phyloP scores from a whole-genome alignment of 2,888 invertebrate genomes.

The Cylloceria caligata region DNA sequence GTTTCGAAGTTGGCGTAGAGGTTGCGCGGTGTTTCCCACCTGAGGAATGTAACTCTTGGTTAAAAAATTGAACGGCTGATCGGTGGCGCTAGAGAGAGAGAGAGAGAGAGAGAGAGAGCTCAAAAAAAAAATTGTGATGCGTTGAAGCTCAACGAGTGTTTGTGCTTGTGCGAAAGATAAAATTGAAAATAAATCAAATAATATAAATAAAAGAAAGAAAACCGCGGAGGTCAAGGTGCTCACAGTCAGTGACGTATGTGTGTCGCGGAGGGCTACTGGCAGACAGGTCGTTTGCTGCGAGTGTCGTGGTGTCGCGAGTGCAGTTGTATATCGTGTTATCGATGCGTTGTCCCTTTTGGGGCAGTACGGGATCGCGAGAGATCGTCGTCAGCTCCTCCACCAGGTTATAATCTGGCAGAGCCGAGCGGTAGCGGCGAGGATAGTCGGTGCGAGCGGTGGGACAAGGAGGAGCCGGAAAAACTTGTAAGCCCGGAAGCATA shows the following conservation, averaged over 20 bases:
- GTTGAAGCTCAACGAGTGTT: background rate
- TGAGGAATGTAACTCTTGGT: conserved; percentile 78
- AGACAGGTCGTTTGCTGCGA: conserved; percentile 56
- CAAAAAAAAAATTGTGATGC: background rate
- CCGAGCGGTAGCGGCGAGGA: conserved; percentile 21
- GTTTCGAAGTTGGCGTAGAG: conserved; percentile 60
- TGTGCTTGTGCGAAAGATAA: too few species aligned
- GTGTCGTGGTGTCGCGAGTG: conserved; percentile 35
- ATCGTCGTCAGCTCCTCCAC: conserved; percentile 53
- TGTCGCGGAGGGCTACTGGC: conserved; percentile 79
- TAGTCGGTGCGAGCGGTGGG: conserved; percentile 78
- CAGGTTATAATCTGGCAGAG: conserved; percentile 25
- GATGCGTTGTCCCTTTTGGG: conserved; percentile 66
- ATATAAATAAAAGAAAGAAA: conserved; percentile 3
- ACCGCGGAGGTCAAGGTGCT: conserved; percentile 75
- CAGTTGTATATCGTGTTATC: conserved; percentile 58
- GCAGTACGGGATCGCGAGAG: conserved; percentile 51
- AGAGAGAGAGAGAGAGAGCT: too few species aligned
- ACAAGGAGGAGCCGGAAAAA: conserved; percentile 82
- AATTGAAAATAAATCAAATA: background rate
- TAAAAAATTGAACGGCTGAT: background rate
- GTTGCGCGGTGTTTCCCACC: conserved; percentile 86
- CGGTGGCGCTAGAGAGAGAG: too few species aligned
- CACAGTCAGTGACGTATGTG: conserved; percentile 80
- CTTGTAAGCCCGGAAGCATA: conserved; percentile 82